Percentiles rank a stretch among this genome's conserved stretches.
Conservation (phyloP, 2,888 invertebrate species). For the Sturmia bella region DNA sequence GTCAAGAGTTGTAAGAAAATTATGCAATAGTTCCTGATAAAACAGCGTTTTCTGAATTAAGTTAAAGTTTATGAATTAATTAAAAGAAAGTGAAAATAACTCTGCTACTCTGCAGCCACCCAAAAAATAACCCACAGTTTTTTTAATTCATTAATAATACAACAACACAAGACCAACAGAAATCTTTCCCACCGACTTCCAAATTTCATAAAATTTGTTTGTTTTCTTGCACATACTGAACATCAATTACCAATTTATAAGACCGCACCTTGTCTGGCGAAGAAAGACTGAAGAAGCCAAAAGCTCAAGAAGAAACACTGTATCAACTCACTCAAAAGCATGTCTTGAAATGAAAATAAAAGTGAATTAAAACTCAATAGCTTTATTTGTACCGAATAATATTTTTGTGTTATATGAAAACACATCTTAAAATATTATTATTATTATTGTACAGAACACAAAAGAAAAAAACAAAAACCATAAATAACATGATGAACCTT, state of each 20-base stretch:
- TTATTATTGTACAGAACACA: constrained; percentile 36
- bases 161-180: constrained; percentile 1
- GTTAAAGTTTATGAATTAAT: too few species aligned
- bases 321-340: constrained; percentile 6
- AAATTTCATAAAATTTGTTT: background rate
- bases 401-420: constrained; percentile 2
- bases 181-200: constrained; percentile 15
- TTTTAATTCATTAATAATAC: constrained; percentile 54
- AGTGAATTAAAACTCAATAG: constrained; percentile 42
- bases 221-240: background rate
- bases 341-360: background rate
- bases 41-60: too few species aligned
- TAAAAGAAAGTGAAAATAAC: constrained; percentile 53
- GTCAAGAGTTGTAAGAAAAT: too few species aligned
- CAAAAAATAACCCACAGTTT: constrained; percentile 31
- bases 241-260: constrained; percentile 37
- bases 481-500: constrained; percentile 55
- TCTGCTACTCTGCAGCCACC: constrained; percentile 30
- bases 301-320: constrained; percentile 6
- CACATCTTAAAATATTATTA: constrained; percentile 18
- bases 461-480: constrained; percentile 13
- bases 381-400: constrained; percentile 5
- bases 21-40: too few species aligned
- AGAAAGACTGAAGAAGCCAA: background rate
- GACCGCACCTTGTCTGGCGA: constrained; percentile 52